A percentile compares a stretch with the other conserved stretches of the same genome.
These are phyloP conservation scores for Dermolepida albohirtum DNA, from an alignment of 2,888 invertebrate species.

Conservation along the genomic window DNA sequence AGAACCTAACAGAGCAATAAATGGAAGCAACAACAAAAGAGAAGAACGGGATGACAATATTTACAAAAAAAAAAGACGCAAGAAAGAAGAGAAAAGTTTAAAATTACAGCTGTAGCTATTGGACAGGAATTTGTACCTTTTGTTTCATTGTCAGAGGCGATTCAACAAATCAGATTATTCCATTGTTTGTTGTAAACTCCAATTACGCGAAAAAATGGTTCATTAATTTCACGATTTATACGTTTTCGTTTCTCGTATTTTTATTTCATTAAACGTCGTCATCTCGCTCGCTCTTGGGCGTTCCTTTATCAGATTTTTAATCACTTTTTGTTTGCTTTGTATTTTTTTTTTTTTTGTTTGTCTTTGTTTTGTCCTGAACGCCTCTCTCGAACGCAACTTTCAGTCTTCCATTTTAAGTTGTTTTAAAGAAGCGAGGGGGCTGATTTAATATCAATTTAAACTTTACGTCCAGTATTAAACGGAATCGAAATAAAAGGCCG, in stretches of 20 bases:
- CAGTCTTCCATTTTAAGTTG: conserved; percentile 6
- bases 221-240: conserved; percentile 13
- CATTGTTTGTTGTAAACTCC: conserved; percentile 31
- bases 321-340: conserved; percentile 22
- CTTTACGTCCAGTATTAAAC: conserved; percentile 6
- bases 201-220: conserved; percentile 32
- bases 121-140: conserved; percentile 29
- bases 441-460: conserved; percentile 31
- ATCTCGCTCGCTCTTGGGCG: not conserved
- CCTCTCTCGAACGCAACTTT: conserved; percentile 6
- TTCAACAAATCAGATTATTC: conserved; percentile 32
- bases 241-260: not conserved
- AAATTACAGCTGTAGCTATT: conserved; percentile 6
- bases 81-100: conserved; percentile 5
- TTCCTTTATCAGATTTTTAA: conserved; percentile 18
- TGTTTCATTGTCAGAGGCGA: conserved; percentile 29
- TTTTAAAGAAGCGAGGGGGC: not conserved
- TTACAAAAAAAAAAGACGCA: not conserved
- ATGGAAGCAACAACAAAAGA: too few species aligned
- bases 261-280: not conserved
- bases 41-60: too few species aligned
- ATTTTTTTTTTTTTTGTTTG: conserved; percentile 10
- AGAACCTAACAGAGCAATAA: too few species aligned
- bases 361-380: not conserved
- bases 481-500: conserved; percentile 7